phyloP scores from a whole-genome alignment of 2,113 vertebrate genomes.

The Poeciliopsis occidentalis region DNA sequence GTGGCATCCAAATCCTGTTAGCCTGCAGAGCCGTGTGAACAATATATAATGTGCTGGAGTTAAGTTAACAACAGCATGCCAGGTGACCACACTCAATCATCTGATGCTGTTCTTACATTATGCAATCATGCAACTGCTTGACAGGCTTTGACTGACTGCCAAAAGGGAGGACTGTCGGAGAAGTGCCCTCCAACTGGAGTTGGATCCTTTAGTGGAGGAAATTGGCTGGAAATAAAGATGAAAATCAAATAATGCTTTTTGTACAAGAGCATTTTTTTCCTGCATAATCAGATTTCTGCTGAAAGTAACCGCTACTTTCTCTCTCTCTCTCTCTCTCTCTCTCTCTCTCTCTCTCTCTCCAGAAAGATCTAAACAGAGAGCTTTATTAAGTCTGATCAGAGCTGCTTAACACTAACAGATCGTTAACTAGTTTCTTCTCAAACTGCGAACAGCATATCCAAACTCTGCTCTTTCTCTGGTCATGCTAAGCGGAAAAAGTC shows the following conservation, averaged over 20 bases:
- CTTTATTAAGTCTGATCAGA: not conserved
- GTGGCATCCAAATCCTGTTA: not conserved
- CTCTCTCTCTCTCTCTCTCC: not conserved
- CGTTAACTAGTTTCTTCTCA: not conserved
- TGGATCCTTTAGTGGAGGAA: constrained; percentile 23
- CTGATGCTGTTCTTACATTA: constrained; percentile 24
- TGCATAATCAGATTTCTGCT: not conserved
- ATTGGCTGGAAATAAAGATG: constrained; percentile 9
- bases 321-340: not conserved
- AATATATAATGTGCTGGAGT: constrained; percentile 51
- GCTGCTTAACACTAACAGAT: too few species aligned
- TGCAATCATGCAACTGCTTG: constrained; percentile 31
- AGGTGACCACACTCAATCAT: constrained; percentile 39
- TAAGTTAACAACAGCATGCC: constrained; percentile 28
- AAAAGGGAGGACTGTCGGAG: constrained; percentile 17
- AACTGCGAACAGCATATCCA: constrained; percentile 18
- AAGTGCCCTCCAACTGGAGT: constrained; percentile 37
- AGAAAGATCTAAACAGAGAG: not conserved
- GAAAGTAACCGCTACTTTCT: not conserved
- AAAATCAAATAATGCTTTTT: not conserved
- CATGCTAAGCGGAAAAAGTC: constrained; percentile 4
- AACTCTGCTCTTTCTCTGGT: constrained; percentile 17
- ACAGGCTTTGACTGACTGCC: constrained; percentile 1
- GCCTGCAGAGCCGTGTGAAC: constrained; percentile 44
- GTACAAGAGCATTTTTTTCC: not conserved